phyloP scores from a whole-genome alignment of 2,888 invertebrate species.

The Ephialtes manifestator region DNA sequence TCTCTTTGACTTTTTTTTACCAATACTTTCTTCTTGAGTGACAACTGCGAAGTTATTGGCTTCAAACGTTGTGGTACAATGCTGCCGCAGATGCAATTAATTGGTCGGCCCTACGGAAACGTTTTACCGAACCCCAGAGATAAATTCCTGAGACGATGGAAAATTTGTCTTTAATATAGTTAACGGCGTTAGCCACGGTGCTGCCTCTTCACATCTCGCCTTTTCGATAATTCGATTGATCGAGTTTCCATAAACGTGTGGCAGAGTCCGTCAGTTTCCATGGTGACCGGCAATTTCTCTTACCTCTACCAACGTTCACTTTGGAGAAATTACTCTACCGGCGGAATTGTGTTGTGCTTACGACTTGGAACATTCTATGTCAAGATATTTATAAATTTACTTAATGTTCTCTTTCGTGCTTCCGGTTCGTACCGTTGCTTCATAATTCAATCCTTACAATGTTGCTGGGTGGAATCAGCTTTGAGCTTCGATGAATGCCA shows the following conservation, averaged over 20 bases:
- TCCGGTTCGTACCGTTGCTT: neutral
- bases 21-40: slow-evolving; percentile 21
- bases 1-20: slow-evolving; percentile 13
- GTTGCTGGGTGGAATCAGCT: neutral
- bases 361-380: neutral
- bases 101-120: neutral
- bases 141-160: slow-evolving; percentile 21
- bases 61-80: slow-evolving; percentile 1
- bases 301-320: neutral
- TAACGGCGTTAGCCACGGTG: neutral
- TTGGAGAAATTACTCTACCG: neutral
- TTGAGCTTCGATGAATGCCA: no score
- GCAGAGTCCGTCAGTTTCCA: neutral
- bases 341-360: neutral
- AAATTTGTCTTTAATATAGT: slow-evolving; percentile 13
- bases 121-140: neutral
- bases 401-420: neutral
- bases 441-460: neutral
- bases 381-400: neutral
- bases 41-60: slow-evolving; percentile 31
- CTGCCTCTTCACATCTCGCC: neutral
- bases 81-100: slow-evolving; percentile 20
- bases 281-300: slow-evolving; percentile 16
- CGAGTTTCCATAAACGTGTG: slow-evolving; percentile 16
- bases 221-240: slow-evolving; percentile 33